Evolutionary conservation across 2,113 vertebrate species (phyloP).

Genomic region (Stegastes partitus): DNA sequence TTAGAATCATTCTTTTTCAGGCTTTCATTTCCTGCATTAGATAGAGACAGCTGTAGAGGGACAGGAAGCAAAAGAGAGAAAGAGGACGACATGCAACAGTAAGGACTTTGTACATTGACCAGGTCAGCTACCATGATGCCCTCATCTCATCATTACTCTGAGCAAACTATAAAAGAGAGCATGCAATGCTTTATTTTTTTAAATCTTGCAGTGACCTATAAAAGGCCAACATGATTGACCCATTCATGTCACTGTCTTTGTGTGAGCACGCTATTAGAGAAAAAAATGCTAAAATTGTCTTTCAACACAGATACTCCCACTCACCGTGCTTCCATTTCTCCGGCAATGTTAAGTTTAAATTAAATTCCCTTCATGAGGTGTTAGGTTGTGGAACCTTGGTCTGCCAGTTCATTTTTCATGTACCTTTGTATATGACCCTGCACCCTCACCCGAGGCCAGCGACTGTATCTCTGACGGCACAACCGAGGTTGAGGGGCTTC

Average conservation of each 20-base stretch:
- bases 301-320: background rate
- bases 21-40: too few relatives aligned
- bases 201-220: background rate
- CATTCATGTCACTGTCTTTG: background rate
- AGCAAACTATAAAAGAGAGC: too few relatives aligned
- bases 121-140: too few relatives aligned
- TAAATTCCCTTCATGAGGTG: background rate
- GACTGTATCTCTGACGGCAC: slow-evolving; percentile 13
- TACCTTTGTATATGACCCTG: slow-evolving; percentile 3
- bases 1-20: background rate
- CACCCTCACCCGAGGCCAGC: slow-evolving; percentile 14
- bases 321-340: background rate
- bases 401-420: slow-evolving; percentile 40
- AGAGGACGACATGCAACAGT: too few relatives aligned
- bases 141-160: too few relatives aligned
- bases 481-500: background rate
- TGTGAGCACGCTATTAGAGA: background rate
- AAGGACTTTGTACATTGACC: too few relatives aligned
- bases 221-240: background rate
- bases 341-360: slow-evolving; percentile 25
- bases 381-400: slow-evolving; percentile 16
- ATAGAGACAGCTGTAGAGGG: background rate
- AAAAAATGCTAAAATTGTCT: slow-evolving; percentile 23
- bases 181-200: background rate
- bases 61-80: background rate